Evolutionary conservation across 2,113 vertebrate genomes (phyloP).

Genomic region (Bubo bubo): DNA sequence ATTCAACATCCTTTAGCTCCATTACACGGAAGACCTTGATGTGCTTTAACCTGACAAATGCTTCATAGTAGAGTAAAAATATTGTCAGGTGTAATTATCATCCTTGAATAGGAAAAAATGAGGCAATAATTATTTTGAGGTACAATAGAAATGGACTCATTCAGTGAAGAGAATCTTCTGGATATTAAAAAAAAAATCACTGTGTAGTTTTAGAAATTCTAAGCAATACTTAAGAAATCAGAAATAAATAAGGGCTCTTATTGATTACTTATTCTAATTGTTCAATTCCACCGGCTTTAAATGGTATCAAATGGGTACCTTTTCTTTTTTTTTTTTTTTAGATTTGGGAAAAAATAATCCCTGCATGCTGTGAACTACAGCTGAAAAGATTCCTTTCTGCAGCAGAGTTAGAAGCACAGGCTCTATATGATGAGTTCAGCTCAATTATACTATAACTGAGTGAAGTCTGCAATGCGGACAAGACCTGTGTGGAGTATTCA

Average conservation of each 20-base stretch:
- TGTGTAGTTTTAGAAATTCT: neutral
- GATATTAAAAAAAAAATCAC: neutral
- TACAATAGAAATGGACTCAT: neutral
- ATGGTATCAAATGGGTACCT: neutral
- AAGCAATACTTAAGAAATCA: constrained; percentile 33
- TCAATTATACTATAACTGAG: constrained; percentile 39
- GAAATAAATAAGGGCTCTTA: neutral
- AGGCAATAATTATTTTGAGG: neutral
- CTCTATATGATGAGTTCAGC: constrained; percentile 14
- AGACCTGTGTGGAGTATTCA: constrained; percentile 37
- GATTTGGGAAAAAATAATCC: neutral
- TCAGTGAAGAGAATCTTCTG: neutral
- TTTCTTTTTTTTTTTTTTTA: neutral
- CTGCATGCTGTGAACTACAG: neutral
- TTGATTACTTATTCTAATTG: neutral
- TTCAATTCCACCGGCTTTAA: neutral
- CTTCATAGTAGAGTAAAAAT: neutral
- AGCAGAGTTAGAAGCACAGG: neutral
- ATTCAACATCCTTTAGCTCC: neutral
- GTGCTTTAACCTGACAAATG: neutral
- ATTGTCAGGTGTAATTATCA: constrained; percentile 2
- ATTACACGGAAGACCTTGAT: neutral
- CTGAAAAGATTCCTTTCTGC: neutral
- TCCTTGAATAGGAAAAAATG: constrained; percentile 1
- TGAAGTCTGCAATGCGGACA: constrained; percentile 10